Conservation (phyloP, 2,113 vertebrate genomes). For the Ailurus styani region DNA sequence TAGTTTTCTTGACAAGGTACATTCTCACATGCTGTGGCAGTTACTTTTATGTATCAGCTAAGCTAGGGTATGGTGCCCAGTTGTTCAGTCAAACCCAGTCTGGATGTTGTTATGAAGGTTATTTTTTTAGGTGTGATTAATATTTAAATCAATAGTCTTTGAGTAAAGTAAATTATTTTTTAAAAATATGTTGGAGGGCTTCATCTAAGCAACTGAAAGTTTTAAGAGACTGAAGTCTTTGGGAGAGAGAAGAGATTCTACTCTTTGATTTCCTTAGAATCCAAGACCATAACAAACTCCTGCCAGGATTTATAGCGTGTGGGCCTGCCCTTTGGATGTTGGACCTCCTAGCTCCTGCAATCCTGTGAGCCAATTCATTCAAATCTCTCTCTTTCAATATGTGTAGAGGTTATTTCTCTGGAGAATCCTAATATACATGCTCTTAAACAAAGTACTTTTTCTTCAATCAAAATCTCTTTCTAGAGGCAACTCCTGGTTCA, state of each 20-base stretch:
- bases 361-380: not conserved
- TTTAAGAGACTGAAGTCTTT: not conserved
- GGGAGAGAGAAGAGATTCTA: not conserved
- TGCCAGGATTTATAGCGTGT: not conserved
- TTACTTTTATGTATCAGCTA: not conserved
- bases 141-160: not conserved
- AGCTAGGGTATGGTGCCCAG: not conserved
- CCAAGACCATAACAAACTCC: not conserved
- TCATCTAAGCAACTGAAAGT: not conserved
- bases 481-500: not conserved
- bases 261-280: not conserved
- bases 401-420: not conserved
- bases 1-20: not conserved
- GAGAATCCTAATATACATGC: not conserved
- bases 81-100: not conserved
- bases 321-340: not conserved
- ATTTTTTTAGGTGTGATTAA: not conserved
- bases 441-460: not conserved
- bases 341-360: not conserved
- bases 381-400: not conserved
- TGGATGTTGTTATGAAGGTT: not conserved
- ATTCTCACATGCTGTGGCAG: not conserved
- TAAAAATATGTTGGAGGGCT: no score
- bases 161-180: not conserved
- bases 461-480: not conserved